Conservation (phyloP, 1,140 invertebrate species). For the Antheraea pernyi region DNA sequence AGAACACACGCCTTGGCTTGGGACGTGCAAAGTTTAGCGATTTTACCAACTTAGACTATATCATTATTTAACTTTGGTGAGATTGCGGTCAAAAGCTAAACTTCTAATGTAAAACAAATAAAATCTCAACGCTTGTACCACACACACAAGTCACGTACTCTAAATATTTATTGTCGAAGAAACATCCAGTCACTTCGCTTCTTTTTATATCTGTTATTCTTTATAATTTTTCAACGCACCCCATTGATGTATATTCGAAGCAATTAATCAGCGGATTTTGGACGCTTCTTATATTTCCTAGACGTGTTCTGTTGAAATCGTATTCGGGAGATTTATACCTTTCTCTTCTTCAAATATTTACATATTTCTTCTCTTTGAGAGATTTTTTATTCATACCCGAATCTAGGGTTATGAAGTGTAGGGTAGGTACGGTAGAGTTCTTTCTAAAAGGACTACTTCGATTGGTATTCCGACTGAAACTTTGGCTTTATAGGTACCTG, state of each 20-base stretch:
- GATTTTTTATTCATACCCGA: not conserved
- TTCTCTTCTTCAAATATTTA: conserved; percentile 5
- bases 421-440: too few relatives aligned
- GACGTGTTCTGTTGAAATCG: not conserved
- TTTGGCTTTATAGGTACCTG: too few relatives aligned
- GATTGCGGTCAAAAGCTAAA: too few relatives aligned
- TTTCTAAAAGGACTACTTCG: too few relatives aligned
- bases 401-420: too few relatives aligned
- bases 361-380: not conserved
- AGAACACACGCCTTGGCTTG: too few relatives aligned
- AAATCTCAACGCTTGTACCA: not conserved
- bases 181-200: conserved; percentile 8
- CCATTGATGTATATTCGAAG: not conserved
- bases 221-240: not conserved
- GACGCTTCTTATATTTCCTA: not conserved
- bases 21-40: too few relatives aligned
- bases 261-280: conserved; percentile 10
- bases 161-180: conserved; percentile 12
- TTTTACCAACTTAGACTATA: too few relatives aligned
- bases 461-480: too few relatives aligned
- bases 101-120: not conserved
- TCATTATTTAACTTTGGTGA: too few relatives aligned
- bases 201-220: conserved; percentile 9
- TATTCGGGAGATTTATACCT: conserved; percentile 3
- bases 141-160: conserved; percentile 7